phyloP scores from a whole-genome alignment of 2,113 vertebrate genomes.

The Mormoops blainvillei region DNA sequence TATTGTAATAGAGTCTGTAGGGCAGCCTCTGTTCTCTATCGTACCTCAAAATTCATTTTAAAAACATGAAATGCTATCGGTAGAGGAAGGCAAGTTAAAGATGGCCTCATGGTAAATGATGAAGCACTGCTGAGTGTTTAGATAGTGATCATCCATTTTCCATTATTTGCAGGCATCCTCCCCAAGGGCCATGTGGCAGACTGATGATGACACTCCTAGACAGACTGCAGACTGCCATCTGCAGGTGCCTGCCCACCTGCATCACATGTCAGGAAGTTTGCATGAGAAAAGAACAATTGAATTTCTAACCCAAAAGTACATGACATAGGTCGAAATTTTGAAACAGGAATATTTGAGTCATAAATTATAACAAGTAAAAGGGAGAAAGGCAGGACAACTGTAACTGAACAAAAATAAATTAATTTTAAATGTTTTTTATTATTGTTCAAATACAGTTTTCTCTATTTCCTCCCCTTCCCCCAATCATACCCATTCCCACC shows the following conservation, averaged over 20 bases:
- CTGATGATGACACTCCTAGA: not conserved
- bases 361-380: conserved; percentile 70
- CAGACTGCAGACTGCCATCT: not conserved
- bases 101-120: not conserved
- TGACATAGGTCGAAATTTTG: conserved; percentile 52
- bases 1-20: not conserved
- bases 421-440: too few species aligned
- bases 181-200: not conserved
- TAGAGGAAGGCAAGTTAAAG: conserved; percentile 31
- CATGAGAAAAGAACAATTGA: conserved; percentile 56
- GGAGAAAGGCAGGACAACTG: too few species aligned
- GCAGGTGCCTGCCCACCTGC: not conserved
- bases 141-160: conserved; percentile 12
- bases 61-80: not conserved
- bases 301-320: conserved; percentile 47
- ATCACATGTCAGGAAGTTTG: conserved; percentile 35
- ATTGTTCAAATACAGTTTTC: too few species aligned
- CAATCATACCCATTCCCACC: too few species aligned
- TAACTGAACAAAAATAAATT: too few species aligned
- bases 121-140: conserved; percentile 12
- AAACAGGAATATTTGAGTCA: conserved; percentile 23
- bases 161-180: conserved; percentile 1
- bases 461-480: too few species aligned
- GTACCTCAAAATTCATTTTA: not conserved
- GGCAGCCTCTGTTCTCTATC: not conserved